Conservation (phyloP, 2,797 vertebrate genomes). For the Syndactyla subalaris region DNA sequence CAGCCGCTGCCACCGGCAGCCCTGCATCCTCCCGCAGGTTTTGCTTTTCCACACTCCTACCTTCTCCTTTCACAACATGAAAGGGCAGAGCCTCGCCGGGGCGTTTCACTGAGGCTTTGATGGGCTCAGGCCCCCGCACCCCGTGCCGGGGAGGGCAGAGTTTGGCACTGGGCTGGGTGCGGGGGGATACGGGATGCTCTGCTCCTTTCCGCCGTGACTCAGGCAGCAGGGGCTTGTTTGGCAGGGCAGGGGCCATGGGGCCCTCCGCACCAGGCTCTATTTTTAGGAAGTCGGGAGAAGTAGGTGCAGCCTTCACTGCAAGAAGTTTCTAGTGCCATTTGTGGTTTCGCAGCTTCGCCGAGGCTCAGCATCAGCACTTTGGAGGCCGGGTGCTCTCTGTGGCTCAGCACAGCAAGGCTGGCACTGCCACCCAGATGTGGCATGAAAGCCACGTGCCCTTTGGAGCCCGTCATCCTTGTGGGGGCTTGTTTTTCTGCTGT, state of each 20-base stretch:
- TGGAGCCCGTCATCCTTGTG: fast-evolving
- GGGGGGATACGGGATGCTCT: neutral
- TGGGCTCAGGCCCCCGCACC: constrained; percentile 16
- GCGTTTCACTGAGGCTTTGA: constrained; percentile 58
- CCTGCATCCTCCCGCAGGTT: constrained; percentile 20
- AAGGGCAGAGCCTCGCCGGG: constrained; percentile 56
- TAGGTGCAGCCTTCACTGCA: constrained; percentile 47
- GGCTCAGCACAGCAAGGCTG: neutral
- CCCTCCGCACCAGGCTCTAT: constrained; percentile 66
- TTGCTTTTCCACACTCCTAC: constrained; percentile 61
- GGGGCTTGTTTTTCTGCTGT: neutral
- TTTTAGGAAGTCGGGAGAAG: constrained; percentile 72
- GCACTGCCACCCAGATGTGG: neutral
- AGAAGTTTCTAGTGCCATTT: constrained; percentile 59
- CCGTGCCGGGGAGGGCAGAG: neutral
- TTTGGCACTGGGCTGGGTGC: neutral
- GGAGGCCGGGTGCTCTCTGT: neutral
- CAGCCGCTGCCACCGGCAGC: neutral
- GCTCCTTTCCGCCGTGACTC: constrained; percentile 66
- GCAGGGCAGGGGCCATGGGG: neutral
- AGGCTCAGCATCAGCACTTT: constrained; percentile 18
- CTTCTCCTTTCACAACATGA: constrained; percentile 56
- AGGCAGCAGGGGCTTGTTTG: constrained; percentile 52
- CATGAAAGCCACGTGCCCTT: fast-evolving
- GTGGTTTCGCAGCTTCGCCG: neutral